Base-by-base conservation (phyloP, 2,797 vertebrate genomes). In the Anableps anableps region DNA sequence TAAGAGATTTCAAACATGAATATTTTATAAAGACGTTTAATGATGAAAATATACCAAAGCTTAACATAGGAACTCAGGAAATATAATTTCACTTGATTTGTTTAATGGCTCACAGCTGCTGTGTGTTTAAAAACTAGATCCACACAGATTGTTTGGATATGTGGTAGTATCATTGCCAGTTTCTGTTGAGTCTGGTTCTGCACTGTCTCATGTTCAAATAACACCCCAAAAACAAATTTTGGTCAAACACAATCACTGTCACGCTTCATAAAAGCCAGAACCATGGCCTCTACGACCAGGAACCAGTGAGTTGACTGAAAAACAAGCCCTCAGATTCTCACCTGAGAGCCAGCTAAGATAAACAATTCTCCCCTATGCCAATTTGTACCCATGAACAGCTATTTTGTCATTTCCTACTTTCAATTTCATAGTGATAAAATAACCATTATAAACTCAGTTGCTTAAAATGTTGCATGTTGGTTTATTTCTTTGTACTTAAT, bases 191-290 rank as follows among this genome's bases (percentile, higher is more conserved):
- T 82, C 58, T 53, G 5, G 47, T 74, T 45, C 48, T 55, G 76
- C 75, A 43, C 50, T 10, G 53, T 51, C 66, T 7, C 72, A 36
- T 55, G 31, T 72, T 14, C 72, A 79, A 71, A 64, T 66, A 51
- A 21, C 64, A 23, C 7, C 68, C 9, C 51, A 68, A 21, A 47
- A 77, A 80, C 76, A 84, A 64, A 72, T 79, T 82, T 72, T 71
- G 0, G 62, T 64, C 62, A 21, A 23, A 64, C 31, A 36, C 79
- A 76, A 75, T 84, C 50, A 68, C 82, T 83, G 72, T 82, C 81
- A 88, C 77, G 71, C 34, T 55, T 85, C 47, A 77, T 47, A 80
- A 80, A 82, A 75, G 26, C 73, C 50, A 50, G 70, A 85, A 74
- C 79, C 73, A 21, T 48, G 80, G 41, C 41, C 66, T 45, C 68